phyloP scores from a whole-genome alignment of 2,888 invertebrate species.

The Cephus pygmeus region DNA sequence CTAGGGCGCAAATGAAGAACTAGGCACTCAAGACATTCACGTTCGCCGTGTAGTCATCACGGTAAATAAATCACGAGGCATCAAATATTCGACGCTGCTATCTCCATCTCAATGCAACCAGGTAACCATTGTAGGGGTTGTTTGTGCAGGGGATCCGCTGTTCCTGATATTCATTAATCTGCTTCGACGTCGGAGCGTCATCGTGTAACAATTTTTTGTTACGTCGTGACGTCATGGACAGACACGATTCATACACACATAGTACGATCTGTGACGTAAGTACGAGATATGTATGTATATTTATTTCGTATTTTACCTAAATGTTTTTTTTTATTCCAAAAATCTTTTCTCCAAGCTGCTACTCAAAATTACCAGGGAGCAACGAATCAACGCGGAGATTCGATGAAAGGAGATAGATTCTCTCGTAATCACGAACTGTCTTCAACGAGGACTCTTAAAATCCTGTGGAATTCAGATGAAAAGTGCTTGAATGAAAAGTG shows the following conservation, averaged over 20 bases:
- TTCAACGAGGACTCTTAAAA: neutral
- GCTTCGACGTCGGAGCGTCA: neutral
- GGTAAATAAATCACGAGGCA: slow-evolving; percentile 5
- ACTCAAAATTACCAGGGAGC: neutral
- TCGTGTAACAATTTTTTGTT: neutral
- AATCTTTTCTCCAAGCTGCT: too few relatives aligned
- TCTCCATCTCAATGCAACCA: slow-evolving; percentile 1
- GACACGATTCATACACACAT: neutral
- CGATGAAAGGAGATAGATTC: neutral
- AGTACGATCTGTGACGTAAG: neutral
- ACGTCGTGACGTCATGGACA: neutral
- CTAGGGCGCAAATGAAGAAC: neutral
- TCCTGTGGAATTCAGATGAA: neutral
- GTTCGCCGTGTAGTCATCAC: neutral
- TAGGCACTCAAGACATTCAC: neutral
- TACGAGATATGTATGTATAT: neutral
- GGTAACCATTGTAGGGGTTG: neutral
- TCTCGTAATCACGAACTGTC: neutral
- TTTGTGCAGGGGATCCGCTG: neutral
- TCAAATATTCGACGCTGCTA: neutral
- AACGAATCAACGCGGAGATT: neutral
- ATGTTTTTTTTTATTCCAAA: neutral
- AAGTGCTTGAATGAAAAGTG: neutral
- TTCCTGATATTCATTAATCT: neutral
- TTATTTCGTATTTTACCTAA: neutral